Conservation (phyloP, 2,797 vertebrate species). For the Pelodytes ibericus region DNA sequence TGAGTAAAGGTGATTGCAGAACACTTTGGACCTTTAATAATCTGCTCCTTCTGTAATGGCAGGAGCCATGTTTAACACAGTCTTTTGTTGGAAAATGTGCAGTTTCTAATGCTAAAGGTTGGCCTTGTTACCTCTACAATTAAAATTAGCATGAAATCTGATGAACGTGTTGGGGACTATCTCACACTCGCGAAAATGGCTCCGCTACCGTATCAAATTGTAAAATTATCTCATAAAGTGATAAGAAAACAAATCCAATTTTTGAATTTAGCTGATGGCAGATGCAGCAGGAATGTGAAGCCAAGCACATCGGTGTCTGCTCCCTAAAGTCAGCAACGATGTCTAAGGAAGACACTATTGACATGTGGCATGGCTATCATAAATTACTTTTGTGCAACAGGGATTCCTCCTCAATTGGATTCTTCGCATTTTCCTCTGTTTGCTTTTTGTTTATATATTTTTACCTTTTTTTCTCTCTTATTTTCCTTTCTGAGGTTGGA, state of each 20-base stretch:
- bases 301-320: background rate
- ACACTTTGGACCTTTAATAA: background rate
- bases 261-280: conserved; percentile 5
- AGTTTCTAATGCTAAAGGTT: background rate
- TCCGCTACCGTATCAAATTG: background rate
- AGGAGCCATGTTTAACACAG: background rate
- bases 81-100: background rate
- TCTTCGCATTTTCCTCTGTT: background rate
- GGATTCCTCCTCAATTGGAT: conserved; percentile 5
- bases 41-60: background rate
- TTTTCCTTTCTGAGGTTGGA: background rate
- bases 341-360: conserved; percentile 9
- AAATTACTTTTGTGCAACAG: conserved; percentile 46
- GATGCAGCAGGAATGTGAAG: background rate
- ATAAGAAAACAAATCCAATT: conserved; percentile 24
- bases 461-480: background rate
- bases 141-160: conserved; percentile 16
- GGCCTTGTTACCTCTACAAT: background rate
- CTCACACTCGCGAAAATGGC: background rate
- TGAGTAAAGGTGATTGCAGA: background rate
- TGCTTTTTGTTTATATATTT: background rate
- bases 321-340: conserved; percentile 16
- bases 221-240: conserved; percentile 14
- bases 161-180: background rate
- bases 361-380: conserved; percentile 30